Percentiles rank a stretch among this genome's conserved stretches.
Conservation (phyloP, 2,797 vertebrate genomes). For the Falco naumanni region DNA sequence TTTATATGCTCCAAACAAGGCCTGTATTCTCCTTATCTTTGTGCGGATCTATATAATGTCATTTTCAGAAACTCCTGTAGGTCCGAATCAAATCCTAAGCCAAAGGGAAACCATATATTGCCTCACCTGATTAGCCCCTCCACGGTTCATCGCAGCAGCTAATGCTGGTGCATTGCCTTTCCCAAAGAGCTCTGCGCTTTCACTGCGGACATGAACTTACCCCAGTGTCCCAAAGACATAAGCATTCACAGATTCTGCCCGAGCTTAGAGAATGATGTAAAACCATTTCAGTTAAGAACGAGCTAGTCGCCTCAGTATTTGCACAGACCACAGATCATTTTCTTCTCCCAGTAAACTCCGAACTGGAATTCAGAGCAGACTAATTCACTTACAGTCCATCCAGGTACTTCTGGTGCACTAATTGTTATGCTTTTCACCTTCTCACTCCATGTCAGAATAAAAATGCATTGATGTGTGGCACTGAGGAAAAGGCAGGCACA, state of each 20-base stretch:
- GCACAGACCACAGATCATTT: constrained; percentile 46
- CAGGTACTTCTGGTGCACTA: constrained; percentile 45
- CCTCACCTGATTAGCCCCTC: neutral
- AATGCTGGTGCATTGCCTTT: neutral
- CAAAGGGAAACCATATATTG: neutral
- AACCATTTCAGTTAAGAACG: neutral
- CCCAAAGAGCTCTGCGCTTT: neutral
- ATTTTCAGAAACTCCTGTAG: constrained; percentile 8
- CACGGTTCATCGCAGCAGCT: constrained; percentile 25
- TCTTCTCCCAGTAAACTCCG: constrained; percentile 47
- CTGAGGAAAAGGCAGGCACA: constrained; percentile 36
- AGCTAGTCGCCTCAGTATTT: constrained; percentile 3
- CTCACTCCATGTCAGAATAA: constrained; percentile 38
- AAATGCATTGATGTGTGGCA: constrained; percentile 43
- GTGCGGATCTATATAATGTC: neutral
- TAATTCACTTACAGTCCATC: constrained; percentile 55
- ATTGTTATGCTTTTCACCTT: constrained; percentile 64
- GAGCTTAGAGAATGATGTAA: neutral
- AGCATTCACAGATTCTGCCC: constrained; percentile 27
- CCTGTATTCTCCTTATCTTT: neutral
- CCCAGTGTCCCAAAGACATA: neutral
- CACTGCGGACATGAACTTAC: neutral
- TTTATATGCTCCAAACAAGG: neutral
- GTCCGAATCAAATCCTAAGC: neutral
- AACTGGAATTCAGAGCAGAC: constrained; percentile 58